Evolutionary conservation across 1,140 invertebrate species (phyloP).

Genomic region (Drosophila sp.): DNA sequence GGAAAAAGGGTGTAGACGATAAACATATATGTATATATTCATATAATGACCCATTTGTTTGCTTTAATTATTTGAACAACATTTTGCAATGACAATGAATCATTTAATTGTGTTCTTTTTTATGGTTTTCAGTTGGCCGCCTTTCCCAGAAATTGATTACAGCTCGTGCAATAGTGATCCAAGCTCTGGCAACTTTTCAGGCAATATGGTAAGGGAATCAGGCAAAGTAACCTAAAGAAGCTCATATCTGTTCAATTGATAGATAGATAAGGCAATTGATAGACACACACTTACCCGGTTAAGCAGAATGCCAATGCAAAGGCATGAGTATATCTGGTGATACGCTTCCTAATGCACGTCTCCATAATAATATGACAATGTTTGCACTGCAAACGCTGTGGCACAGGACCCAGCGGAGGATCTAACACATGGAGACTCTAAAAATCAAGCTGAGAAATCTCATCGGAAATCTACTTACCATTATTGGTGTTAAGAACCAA

Average conservation of each 20-base stretch:
- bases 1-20: too few relatives aligned
- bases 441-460: not conserved
- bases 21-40: too few relatives aligned
- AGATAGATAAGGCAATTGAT: not conserved
- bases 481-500: slow-evolving; percentile 28
- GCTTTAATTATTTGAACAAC: not conserved
- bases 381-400: slow-evolving; percentile 39
- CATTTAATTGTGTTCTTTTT: not conserved
- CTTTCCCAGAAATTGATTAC: slow-evolving; percentile 85
- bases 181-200: slow-evolving; percentile 86
- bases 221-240: slow-evolving; percentile 59
- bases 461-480: slow-evolving; percentile 14
- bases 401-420: slow-evolving; percentile 22
- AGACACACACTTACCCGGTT: slow-evolving; percentile 30
- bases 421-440: not conserved
- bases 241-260: not conserved
- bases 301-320: slow-evolving; percentile 43
- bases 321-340: slow-evolving; percentile 42
- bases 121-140: slow-evolving; percentile 62
- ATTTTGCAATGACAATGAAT: slow-evolving; percentile 3
- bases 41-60: not conserved
- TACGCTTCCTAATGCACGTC: slow-evolving; percentile 29
- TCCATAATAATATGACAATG: slow-evolving; percentile 33
- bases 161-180: slow-evolving; percentile 87
- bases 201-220: slow-evolving; percentile 85